phyloP scores from a whole-genome alignment of 2,888 invertebrate species.

The Chalcosyrphus nemorum region DNA sequence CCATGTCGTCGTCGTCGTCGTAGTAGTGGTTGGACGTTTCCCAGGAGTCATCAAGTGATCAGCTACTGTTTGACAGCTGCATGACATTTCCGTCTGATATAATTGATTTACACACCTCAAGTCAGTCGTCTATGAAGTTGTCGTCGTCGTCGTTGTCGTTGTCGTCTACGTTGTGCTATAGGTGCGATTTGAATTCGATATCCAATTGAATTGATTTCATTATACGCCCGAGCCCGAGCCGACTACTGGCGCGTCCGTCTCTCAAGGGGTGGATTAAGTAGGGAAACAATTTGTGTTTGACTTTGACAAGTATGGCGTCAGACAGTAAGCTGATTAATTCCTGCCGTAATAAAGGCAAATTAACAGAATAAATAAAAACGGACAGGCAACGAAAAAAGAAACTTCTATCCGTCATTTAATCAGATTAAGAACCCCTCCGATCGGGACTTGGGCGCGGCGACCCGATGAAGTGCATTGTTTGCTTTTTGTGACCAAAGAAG shows the following conservation, averaged over 20 bases:
- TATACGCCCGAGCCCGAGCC: no score
- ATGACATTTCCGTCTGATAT: constrained; percentile 69
- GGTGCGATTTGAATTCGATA: constrained; percentile 63
- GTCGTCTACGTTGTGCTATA: no score
- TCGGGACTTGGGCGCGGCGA: constrained; percentile 36
- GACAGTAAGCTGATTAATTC: constrained; percentile 72
- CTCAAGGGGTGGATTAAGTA: constrained; percentile 45
- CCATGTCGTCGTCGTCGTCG: no score
- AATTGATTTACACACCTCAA: constrained; percentile 71
- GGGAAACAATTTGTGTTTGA: constrained; percentile 66
- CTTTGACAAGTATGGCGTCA: constrained; percentile 72
- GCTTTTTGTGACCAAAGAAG: constrained; percentile 20
- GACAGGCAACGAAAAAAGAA: constrained; percentile 22
- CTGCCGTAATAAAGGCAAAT: constrained; percentile 67
- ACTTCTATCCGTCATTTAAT: constrained; percentile 50
- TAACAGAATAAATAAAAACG: constrained; percentile 55
- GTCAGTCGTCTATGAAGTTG: constrained; percentile 30
- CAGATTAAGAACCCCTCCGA: constrained; percentile 48
- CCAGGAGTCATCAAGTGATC: constrained; percentile 68
- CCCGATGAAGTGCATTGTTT: constrained; percentile 53
- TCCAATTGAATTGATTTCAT: constrained; percentile 65
- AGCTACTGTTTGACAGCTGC: constrained; percentile 71
- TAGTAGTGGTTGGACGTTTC: constrained; percentile 26
- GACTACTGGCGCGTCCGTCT: constrained; percentile 41
- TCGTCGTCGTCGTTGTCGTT: no score